Conservation (phyloP, 1,140 invertebrate species). For the Drosophila lacteicornis region DNA sequence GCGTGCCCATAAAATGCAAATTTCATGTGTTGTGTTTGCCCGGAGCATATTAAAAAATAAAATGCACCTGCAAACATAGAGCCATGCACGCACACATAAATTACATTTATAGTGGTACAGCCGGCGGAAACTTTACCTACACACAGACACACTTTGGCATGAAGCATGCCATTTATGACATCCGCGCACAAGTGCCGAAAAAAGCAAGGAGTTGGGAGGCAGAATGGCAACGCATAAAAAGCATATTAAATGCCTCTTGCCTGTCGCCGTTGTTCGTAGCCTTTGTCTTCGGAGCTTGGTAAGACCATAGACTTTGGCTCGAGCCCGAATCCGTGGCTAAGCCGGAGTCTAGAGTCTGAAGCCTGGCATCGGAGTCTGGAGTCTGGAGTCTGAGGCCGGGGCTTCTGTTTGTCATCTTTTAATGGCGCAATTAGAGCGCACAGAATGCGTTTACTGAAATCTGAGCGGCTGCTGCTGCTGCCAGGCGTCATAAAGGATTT, state of each 20-base stretch:
- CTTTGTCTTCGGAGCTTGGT: conserved; percentile 23
- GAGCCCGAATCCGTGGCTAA: conserved; percentile 15
- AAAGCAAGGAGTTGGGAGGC: conserved; percentile 31
- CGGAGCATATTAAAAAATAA: conserved; percentile 76
- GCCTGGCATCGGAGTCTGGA: background rate
- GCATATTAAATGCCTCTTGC: conserved; percentile 76
- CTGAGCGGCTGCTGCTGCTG: conserved; percentile 65
- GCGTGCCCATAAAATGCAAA: conserved; percentile 70
- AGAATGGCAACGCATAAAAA: conserved; percentile 72
- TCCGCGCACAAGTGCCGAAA: conserved; percentile 59
- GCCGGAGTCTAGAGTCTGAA: conserved; percentile 20
- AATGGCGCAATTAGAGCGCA: conserved; percentile 81
- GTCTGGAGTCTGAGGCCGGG: conserved; percentile 2
- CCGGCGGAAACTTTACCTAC: conserved; percentile 51
- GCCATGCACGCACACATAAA: conserved; percentile 65
- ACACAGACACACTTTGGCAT: conserved; percentile 50
- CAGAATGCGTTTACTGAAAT: conserved; percentile 81
- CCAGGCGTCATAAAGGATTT: conserved; percentile 78
- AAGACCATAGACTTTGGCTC: conserved; percentile 7
- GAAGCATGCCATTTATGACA: conserved; percentile 80
- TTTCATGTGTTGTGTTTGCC: conserved; percentile 65
- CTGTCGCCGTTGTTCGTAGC: conserved; percentile 52
- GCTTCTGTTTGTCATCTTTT: conserved; percentile 78
- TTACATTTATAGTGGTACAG: conserved; percentile 72
- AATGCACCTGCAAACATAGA: conserved; percentile 75